Evolutionary conservation across 2,888 invertebrate species (phyloP).

Genomic region (Drosophila cognata): DNA sequence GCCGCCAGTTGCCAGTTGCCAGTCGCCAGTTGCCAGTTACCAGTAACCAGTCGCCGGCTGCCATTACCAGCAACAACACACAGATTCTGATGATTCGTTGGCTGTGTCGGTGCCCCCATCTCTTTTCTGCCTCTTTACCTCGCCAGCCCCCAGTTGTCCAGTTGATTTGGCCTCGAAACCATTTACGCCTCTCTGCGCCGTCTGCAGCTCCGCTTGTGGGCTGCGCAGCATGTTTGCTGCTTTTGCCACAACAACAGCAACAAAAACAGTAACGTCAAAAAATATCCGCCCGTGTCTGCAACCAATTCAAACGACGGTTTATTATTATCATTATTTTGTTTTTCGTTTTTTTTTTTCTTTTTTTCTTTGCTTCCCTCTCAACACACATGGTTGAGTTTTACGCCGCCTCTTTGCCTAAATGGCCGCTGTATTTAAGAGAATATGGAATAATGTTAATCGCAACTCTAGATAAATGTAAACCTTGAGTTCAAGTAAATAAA

Average conservation of each 20-base stretch:
- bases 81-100: slow-evolving; percentile 50
- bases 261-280: slow-evolving; percentile 71
- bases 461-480: background rate
- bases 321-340: slow-evolving; percentile 63
- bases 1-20: slow-evolving; percentile 44
- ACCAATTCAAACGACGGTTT: slow-evolving; percentile 64
- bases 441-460: background rate
- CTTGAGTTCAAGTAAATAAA: background rate
- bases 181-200: slow-evolving; percentile 67
- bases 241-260: slow-evolving; percentile 51
- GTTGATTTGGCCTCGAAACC: slow-evolving; percentile 65
- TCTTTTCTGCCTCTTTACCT: background rate
- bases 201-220: slow-evolving; percentile 22
- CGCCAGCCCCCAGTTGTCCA: slow-evolving; percentile 43
- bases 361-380: slow-evolving; percentile 6
- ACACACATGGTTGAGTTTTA: slow-evolving; percentile 9
- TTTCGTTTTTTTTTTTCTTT: background rate
- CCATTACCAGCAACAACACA: slow-evolving; percentile 40
- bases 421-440: background rate
- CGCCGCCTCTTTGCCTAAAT: background rate
- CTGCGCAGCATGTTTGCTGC: slow-evolving; percentile 73
- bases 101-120: slow-evolving; percentile 32
- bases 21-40: slow-evolving; percentile 27
- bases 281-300: slow-evolving; percentile 82
- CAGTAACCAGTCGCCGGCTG: slow-evolving; percentile 24